A percentile compares a stretch with the other conserved stretches of the same genome.
phyloP scores from a whole-genome alignment of 1,140 invertebrate genomes.

The Tyrophagus putrescentiae region DNA sequence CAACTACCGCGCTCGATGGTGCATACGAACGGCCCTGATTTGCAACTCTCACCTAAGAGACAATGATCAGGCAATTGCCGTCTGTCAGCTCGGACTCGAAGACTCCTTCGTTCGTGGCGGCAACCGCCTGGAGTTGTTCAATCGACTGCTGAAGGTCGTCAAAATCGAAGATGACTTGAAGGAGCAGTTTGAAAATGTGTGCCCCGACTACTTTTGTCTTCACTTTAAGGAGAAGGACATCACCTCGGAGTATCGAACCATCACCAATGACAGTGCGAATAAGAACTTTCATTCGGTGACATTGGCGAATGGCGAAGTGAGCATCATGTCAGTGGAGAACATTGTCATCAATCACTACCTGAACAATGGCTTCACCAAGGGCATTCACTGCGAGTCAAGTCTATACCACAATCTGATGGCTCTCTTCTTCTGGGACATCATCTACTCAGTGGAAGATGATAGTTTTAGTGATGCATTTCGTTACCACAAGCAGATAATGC shows the following conservation, averaged over 20 bases:
- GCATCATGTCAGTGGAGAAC: slow-evolving; percentile 38
- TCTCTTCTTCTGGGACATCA: slow-evolving; percentile 59
- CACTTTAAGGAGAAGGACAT: slow-evolving; percentile 20
- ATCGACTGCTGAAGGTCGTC: slow-evolving; percentile 32
- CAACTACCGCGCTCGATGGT: slow-evolving; percentile 40
- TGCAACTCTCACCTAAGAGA: slow-evolving; percentile 40
- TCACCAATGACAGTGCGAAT: slow-evolving; percentile 25
- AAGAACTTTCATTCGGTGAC: slow-evolving; percentile 30
- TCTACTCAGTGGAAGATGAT: slow-evolving; percentile 40
- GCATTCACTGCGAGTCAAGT: slow-evolving; percentile 53
- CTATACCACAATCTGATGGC: slow-evolving; percentile 47
- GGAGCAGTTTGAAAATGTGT: slow-evolving; percentile 16
- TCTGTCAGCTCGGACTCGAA: slow-evolving; percentile 32
- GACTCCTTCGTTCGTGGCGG: slow-evolving; percentile 34
- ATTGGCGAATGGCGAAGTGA: slow-evolving; percentile 28
- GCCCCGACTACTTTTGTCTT: slow-evolving; percentile 26
- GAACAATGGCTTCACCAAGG: slow-evolving; percentile 35
- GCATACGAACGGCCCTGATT: slow-evolving; percentile 40
- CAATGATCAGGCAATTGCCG: slow-evolving; percentile 33
- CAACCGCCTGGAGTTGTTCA: slow-evolving; percentile 35
- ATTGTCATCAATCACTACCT: slow-evolving; percentile 39
- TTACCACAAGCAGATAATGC: slow-evolving; percentile 46
- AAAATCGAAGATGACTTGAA: slow-evolving; percentile 21
- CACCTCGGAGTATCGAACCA: background rate
- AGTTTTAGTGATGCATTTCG: slow-evolving; percentile 49